Evolutionary conservation across 2,888 invertebrate species (phyloP), one percentile per base, ranked within the genome.

Genomic region (Parelbella ahira): DNA sequence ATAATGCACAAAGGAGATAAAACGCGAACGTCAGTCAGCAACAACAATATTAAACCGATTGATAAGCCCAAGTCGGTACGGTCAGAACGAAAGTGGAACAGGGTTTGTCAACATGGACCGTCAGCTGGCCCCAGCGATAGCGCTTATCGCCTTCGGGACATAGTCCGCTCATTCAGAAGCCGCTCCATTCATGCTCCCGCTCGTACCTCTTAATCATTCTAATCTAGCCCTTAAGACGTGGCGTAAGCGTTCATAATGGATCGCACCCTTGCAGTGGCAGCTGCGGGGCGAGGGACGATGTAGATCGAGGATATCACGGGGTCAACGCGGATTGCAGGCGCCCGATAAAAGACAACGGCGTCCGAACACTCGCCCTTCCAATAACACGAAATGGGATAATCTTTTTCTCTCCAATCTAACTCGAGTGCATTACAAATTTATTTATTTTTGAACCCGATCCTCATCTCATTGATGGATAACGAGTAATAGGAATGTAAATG

Each of bases 141-240:
- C 71, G 79, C 82, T 87, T 87, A 87, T 86, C 86, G 70, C 56
- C 66, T 53, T 68, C 68, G 81, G 86, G 84, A 83, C 86, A 84
- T 77, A 86, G 86, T 86, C 86, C 86, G 75, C 71, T 82, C 86
- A 87, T 87, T 87, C 86, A 87, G 77, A 81, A 84, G 79, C 74
- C 68, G 70, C 67, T 74, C 76, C 86, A 87, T 87, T 86, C 86
- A 86, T 84, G 74, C 74, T 68, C 61, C 72, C 68, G 77, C 68
- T 69, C 60, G 65, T 61, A 62, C 54, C 52, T 50, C 42, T 29
- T 5, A 15, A 18, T 29, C 43, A 48, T 43, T 43, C 60, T 48
- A 76, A 72, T 67, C 45, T 74, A 53, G 51, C 58, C 74, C 61
- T 65, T 82, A 76, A 65, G 58, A 57, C 48, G 41, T 44, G 45